Evolutionary conservation across 35 echinoderm and acorn worm genomes (phyloP), one percentile per base, ranked within the genome.

Genomic region (Chiridota heheva): DNA sequence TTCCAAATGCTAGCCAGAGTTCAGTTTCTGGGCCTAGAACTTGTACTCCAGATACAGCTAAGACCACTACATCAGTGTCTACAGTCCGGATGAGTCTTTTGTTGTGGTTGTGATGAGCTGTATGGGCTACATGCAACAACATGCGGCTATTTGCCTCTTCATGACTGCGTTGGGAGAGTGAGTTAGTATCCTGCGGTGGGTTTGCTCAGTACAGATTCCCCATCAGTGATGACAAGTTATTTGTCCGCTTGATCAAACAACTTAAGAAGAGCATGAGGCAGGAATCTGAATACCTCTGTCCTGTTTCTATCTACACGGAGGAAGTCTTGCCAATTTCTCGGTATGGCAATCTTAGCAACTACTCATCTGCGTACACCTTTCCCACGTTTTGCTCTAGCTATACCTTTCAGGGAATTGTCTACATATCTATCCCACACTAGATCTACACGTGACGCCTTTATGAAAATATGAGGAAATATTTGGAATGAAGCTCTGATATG

Each of bases 131-230:
- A 77, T 90, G 87, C 2, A 89, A 2, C 7, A 84, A 15, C 42
- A 84, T 84, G 18, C 87, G 24, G 53, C 43, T 47, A 69, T 84
- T 81, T 51, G 87, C 87, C 67, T 90, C 87, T 36, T 90, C 81
- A 26, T 90, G 87, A n/a, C 30, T 64, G 70, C 87, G 85, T 20
- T 80, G 87, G 17, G 24, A 22, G 31, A 85, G 82, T 72, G 47
- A 31, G 18, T 59, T 51, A 36, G 16, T 37, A 72, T 72, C 46
- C 40, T 24, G 69, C 38, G 10, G 69, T 46, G 73, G 48, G n/a
- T n/a, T 78, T 44, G 73, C 36, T 5, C 55, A 78, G 46, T 78
- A 34, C 53, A 51, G 37, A 78, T 30, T 24, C 44, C 73, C 26
- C 73, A 32, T 41, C 33, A 41, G 73, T 60, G 55, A 78, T 41